Evolutionary conservation across 2,113 vertebrate genomes (phyloP).

Genomic region (Hippocampus mohnikei): DNA sequence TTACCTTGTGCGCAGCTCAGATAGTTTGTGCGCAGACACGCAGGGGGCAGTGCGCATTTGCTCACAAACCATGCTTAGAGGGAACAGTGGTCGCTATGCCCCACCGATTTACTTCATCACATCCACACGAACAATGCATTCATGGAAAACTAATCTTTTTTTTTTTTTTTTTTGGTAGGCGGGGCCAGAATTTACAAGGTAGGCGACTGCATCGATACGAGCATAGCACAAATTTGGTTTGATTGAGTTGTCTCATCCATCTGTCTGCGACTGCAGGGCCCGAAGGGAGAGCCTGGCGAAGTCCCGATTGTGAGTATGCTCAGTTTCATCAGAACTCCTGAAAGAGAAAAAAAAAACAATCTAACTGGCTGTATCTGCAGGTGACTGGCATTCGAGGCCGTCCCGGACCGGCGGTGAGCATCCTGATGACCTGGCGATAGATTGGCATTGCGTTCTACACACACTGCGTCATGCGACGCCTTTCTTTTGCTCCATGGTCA

Average conservation of each 20-base stretch:
- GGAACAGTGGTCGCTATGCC: not conserved
- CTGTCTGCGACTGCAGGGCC: slow-evolving; percentile 74
- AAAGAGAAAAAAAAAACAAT: not conserved
- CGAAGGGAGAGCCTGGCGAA: slow-evolving; percentile 94
- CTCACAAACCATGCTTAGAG: too few species aligned
- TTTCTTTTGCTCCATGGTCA: not conserved
- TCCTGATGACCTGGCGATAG: not conserved
- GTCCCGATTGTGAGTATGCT: slow-evolving; percentile 84
- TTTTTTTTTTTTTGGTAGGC: slow-evolving; percentile 20
- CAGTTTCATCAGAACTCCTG: not conserved
- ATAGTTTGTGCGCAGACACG: too few species aligned
- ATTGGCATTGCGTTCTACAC: not conserved
- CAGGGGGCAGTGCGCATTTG: too few species aligned
- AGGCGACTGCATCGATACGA: not conserved
- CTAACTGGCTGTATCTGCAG: slow-evolving; percentile 55
- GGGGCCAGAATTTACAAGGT: slow-evolving; percentile 57
- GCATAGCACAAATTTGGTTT: not conserved
- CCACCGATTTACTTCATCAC: not conserved
- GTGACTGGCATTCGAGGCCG: slow-evolving; percentile 88
- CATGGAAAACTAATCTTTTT: slow-evolving; percentile 40
- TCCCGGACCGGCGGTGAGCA: slow-evolving; percentile 85
- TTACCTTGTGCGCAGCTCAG: too few species aligned
- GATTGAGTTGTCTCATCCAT: not conserved
- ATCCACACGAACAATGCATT: not conserved
- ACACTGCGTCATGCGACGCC: not conserved